A percentile compares a stretch with the other conserved stretches of the same genome.
Conservation (phyloP, 2,113 vertebrate species). For the Trochalopteron elliotii region DNA sequence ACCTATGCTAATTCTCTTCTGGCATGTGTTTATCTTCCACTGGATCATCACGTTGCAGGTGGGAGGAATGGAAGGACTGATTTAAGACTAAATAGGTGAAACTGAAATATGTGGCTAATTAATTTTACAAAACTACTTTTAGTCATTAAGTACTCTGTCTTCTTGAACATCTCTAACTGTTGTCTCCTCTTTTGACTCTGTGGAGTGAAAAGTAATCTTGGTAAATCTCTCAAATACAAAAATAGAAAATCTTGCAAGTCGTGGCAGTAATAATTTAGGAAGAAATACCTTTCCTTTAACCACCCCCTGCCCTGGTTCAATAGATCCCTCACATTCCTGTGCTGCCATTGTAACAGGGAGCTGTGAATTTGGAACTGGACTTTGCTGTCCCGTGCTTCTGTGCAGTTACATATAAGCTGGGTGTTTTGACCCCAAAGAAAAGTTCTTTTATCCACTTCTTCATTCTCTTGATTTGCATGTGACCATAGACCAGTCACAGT, state of each 20-base stretch:
- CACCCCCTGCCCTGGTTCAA: rapidly evolving
- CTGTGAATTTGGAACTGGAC: background rate
- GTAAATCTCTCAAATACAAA: background rate
- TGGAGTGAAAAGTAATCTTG: background rate
- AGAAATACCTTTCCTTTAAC: background rate
- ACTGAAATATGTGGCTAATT: background rate
- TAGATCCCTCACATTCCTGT: background rate
- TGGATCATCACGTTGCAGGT: background rate
- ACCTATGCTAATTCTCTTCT: background rate
- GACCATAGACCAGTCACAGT: background rate
- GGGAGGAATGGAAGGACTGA: background rate
- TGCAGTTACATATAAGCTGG: background rate
- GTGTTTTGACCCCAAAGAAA: background rate
- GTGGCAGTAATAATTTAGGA: background rate
- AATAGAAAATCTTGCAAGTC: background rate
- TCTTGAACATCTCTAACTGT: background rate
- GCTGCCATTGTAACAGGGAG: background rate
- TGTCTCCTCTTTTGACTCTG: background rate
- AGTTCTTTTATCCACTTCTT: background rate
- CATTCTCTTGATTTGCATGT: background rate
- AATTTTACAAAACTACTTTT: background rate
- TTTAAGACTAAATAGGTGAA: background rate
- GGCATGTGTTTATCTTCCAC: background rate
- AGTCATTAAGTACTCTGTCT: background rate
- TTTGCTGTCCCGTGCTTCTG: background rate